Percentiles rank a stretch among this genome's conserved stretches.
Evolutionary conservation across 1,140 invertebrate genomes (phyloP).

Genomic region (Drosophila nebulosa): DNA sequence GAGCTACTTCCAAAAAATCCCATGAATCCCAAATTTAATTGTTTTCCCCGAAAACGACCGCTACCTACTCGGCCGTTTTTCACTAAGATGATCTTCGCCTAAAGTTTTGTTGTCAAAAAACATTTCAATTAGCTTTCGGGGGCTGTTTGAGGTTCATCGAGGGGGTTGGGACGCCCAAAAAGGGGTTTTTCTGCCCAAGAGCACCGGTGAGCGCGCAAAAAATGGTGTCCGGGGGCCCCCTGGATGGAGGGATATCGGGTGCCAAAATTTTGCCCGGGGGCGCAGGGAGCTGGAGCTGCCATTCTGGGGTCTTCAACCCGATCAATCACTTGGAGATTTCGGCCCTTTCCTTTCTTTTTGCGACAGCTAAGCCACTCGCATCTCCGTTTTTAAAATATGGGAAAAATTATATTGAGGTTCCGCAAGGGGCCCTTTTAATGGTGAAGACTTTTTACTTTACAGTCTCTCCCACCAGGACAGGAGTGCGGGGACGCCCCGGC

Average conservation of each 20-base stretch:
- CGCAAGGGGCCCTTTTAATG: neutral
- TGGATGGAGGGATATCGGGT: constrained; percentile 94
- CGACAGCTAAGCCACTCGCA: constrained; percentile 86
- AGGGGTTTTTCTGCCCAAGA: constrained; percentile 88
- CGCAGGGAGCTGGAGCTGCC: constrained; percentile 86
- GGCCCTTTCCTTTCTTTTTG: too few relatives aligned
- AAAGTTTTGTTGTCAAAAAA: too few relatives aligned
- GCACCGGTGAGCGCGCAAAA: constrained; percentile 86
- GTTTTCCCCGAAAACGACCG: too few relatives aligned
- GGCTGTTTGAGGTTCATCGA: constrained; percentile 82
- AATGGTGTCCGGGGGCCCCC: constrained; percentile 96
- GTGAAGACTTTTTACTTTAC: constrained; percentile 83
- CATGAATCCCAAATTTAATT: too few relatives aligned
- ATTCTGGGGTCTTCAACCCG: constrained; percentile 86
- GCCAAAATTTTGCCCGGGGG: constrained; percentile 89
- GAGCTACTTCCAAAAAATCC: too few relatives aligned
- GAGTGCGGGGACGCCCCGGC: constrained; percentile 91
- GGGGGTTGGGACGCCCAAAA: constrained; percentile 83
- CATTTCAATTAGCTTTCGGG: too few relatives aligned
- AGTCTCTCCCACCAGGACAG: constrained; percentile 92
- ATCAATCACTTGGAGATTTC: constrained; percentile 94
- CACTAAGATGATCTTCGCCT: too few relatives aligned
- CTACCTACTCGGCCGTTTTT: too few relatives aligned
- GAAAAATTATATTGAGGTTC: too few relatives aligned
- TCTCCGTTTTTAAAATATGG: constrained; percentile 88